Percentiles rank a stretch among this genome's conserved stretches.
These are phyloP conservation scores for Andrena minutula DNA, from an alignment of 2,888 invertebrate genomes.

Conservation along the genomic window DNA sequence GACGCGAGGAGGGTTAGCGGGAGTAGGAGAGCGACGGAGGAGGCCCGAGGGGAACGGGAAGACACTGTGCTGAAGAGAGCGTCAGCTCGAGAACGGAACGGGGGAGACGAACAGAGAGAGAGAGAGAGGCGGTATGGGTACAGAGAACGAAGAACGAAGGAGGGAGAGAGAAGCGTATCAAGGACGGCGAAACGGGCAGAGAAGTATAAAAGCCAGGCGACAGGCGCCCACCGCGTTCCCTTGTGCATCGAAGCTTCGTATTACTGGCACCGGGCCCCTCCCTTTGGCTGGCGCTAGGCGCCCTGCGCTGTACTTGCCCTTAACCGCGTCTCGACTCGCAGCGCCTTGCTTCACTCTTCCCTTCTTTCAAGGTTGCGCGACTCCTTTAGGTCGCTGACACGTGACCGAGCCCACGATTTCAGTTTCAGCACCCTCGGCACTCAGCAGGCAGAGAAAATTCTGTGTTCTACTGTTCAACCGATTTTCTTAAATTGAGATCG, in stretches of 20 bases:
- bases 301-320: constrained; percentile 58
- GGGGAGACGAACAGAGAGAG: background rate
- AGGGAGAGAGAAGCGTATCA: constrained; percentile 66
- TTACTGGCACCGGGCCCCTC: constrained; percentile 50
- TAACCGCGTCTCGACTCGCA: constrained; percentile 48
- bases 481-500: too few species aligned
- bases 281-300: constrained; percentile 59
- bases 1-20: constrained; percentile 6
- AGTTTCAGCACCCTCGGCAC: too few species aligned
- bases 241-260: constrained; percentile 47
- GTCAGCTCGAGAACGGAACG: background rate
- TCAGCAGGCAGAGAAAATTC: too few species aligned
- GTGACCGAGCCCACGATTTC: constrained; percentile 5
- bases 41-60: background rate
- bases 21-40: background rate
- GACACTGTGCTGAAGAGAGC: too few species aligned
- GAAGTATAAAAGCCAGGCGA: constrained; percentile 69
- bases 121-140: background rate
- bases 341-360: constrained; percentile 16
- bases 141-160: background rate
- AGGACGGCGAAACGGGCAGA: constrained; percentile 70
- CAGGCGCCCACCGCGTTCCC: constrained; percentile 68
- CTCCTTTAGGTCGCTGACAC: constrained; percentile 29
- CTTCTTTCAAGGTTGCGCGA: constrained; percentile 43
- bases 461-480: too few species aligned